phyloP scores from a whole-genome alignment of 2,888 invertebrate species.

The Synanthedon vespiformis region DNA sequence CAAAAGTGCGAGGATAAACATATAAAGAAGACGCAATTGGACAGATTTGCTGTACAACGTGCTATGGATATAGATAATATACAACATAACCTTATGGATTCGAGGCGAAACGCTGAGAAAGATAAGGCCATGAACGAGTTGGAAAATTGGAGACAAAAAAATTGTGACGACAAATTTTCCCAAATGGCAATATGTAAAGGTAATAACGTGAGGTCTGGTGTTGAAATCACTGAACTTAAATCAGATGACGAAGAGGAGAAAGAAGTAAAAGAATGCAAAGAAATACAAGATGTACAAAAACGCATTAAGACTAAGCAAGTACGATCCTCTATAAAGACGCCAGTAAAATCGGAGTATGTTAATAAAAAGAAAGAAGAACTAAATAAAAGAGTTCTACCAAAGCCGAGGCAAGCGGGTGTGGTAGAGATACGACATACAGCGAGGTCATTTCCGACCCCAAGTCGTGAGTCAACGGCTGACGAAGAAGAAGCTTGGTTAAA shows the following conservation, averaged over 20 bases:
- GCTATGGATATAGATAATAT: conserved; percentile 61
- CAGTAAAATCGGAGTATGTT: conserved; percentile 42
- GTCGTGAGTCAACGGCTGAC: conserved; percentile 76
- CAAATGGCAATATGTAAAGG: background rate
- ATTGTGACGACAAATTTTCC: conserved; percentile 12
- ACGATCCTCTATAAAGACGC: conserved; percentile 17
- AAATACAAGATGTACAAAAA: conserved; percentile 6
- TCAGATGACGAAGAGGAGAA: conserved; percentile 18
- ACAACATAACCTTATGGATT: conserved; percentile 73
- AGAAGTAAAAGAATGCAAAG: conserved; percentile 6
- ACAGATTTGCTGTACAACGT: conserved; percentile 62
- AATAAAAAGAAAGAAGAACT: conserved; percentile 42
- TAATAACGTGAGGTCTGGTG: conserved; percentile 10
- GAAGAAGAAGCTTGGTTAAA: conserved; percentile 85
- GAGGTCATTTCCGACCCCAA: conserved; percentile 84
- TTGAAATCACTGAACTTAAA: conserved; percentile 29
- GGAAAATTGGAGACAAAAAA: conserved; percentile 67
- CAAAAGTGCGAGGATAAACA: conserved; percentile 62
- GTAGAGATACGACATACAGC: conserved; percentile 80
- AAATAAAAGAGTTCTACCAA: conserved; percentile 57
- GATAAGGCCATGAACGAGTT: conserved; percentile 75
- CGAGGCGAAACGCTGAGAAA: conserved; percentile 72
- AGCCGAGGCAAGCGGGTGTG: conserved; percentile 66
- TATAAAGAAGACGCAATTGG: conserved; percentile 65
- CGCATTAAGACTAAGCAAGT: conserved; percentile 12